Evolutionary conservation across 2,113 vertebrate species (phyloP).

Genomic region (Gallinago jamesoni): DNA sequence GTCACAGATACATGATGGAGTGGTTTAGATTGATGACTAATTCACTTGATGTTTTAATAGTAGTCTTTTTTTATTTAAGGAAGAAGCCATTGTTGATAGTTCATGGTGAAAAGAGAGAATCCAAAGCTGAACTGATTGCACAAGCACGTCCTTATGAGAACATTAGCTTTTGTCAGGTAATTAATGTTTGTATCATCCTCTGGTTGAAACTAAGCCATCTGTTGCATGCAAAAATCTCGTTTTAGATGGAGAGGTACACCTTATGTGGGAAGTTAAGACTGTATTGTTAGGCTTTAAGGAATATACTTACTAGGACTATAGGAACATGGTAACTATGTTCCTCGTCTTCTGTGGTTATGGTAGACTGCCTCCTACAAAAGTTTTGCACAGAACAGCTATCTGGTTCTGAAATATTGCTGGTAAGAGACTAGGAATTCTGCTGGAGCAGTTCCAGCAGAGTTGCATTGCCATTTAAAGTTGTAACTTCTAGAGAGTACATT

Average conservation of each 20-base stretch:
- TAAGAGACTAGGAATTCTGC: background rate
- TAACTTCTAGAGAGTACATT: background rate
- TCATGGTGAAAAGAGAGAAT: slow-evolving; percentile 93
- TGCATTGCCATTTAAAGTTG: background rate
- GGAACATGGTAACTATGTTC: background rate
- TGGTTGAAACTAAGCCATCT: background rate
- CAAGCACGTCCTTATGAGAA: slow-evolving; percentile 87
- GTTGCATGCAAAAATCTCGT: background rate
- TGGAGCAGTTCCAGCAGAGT: background rate
- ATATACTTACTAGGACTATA: background rate
- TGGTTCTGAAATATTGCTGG: background rate
- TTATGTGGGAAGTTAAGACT: background rate
- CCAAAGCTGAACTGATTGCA: slow-evolving; percentile 86
- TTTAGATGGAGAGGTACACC: background rate
- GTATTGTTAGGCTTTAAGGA: background rate
- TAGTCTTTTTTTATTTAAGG: slow-evolving; percentile 68
- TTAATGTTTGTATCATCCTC: background rate
- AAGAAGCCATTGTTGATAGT: slow-evolving; percentile 88
- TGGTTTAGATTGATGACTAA: background rate
- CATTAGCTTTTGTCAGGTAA: slow-evolving; percentile 92
- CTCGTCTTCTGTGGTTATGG: background rate
- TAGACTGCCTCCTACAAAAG: background rate
- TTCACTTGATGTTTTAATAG: background rate
- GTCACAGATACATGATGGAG: background rate
- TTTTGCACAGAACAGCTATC: accelerated